Conservation (phyloP, 2,797 vertebrate genomes). For the Pangasius mekongensis region DNA sequence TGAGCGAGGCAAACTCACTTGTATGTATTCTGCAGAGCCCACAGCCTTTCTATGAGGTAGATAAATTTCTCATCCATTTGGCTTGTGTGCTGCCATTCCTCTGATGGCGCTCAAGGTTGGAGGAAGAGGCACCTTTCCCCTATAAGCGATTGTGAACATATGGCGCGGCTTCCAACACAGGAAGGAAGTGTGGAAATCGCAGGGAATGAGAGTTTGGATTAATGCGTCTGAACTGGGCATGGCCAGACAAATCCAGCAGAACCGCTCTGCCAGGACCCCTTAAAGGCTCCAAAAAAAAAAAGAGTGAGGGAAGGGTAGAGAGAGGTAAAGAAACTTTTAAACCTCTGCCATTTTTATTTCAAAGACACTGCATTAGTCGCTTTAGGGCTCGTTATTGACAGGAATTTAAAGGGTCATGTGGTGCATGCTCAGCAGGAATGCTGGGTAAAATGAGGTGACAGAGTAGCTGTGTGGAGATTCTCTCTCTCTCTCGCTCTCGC, state of each 20-base stretch:
- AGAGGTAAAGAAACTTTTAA: slow-evolving; percentile 70
- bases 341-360: slow-evolving; percentile 56
- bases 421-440: slow-evolving; percentile 43
- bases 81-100: slow-evolving; percentile 67
- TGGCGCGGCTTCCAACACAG: slow-evolving; percentile 65
- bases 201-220: slow-evolving; percentile 83
- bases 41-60: slow-evolving; percentile 56
- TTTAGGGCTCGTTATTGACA: slow-evolving; percentile 51
- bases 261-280: slow-evolving; percentile 69
- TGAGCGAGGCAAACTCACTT: slow-evolving; percentile 45
- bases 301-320: slow-evolving; percentile 65
- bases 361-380: slow-evolving; percentile 55
- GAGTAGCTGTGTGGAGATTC: slow-evolving; percentile 18
- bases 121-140: slow-evolving; percentile 69
- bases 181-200: slow-evolving; percentile 80
- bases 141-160: slow-evolving; percentile 77
- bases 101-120: slow-evolving; percentile 69
- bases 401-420: slow-evolving; percentile 48
- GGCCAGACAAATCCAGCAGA: slow-evolving; percentile 77
- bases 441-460: slow-evolving; percentile 45
- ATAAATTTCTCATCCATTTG: slow-evolving; percentile 66
- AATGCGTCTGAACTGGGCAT: slow-evolving; percentile 80
- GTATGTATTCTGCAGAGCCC: slow-evolving; percentile 48
- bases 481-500: neutral
- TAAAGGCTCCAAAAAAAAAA: slow-evolving; percentile 59